A percentile compares a stretch with the other conserved stretches of the same genome.
These are phyloP conservation scores for Eristalis pertinax DNA, from an alignment of 2,888 invertebrate genomes.

Conservation along the genomic window DNA sequence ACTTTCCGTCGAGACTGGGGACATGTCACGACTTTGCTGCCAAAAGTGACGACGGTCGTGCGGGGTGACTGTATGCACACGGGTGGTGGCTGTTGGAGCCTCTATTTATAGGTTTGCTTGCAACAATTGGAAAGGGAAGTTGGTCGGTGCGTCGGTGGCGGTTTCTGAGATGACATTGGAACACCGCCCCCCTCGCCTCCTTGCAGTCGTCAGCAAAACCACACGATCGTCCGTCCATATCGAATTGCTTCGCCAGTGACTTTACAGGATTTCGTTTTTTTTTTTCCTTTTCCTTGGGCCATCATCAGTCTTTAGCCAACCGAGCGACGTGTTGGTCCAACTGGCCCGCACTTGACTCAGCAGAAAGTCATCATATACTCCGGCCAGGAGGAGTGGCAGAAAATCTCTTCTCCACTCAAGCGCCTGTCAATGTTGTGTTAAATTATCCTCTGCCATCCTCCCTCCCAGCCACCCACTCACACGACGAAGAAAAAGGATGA, in stretches of 20 bases:
- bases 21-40: slow-evolving; percentile 67
- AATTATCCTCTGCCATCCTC: slow-evolving; percentile 22
- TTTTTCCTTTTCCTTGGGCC: too few species aligned
- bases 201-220: not conserved
- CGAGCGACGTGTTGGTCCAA: too few species aligned
- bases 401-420: slow-evolving; percentile 37
- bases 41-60: slow-evolving; percentile 21
- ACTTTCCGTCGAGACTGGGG: slow-evolving; percentile 40
- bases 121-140: slow-evolving; percentile 4
- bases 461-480: too few species aligned
- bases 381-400: not conserved
- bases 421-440: slow-evolving; percentile 20
- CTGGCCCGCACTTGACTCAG: slow-evolving; percentile 16
- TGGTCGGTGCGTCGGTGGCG: too few species aligned
- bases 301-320: not conserved
- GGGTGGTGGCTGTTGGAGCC: too few species aligned
- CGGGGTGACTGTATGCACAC: not conserved
- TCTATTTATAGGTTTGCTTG: not conserved
- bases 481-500: slow-evolving; percentile 73
- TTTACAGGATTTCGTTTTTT: not conserved
- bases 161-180: not conserved
- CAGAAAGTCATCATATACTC: slow-evolving; percentile 1
- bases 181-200: not conserved
- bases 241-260: not conserved
- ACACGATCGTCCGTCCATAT: not conserved